Evolutionary conservation across 2,113 vertebrate genomes (phyloP).

Genomic region (Lanius collurio): DNA sequence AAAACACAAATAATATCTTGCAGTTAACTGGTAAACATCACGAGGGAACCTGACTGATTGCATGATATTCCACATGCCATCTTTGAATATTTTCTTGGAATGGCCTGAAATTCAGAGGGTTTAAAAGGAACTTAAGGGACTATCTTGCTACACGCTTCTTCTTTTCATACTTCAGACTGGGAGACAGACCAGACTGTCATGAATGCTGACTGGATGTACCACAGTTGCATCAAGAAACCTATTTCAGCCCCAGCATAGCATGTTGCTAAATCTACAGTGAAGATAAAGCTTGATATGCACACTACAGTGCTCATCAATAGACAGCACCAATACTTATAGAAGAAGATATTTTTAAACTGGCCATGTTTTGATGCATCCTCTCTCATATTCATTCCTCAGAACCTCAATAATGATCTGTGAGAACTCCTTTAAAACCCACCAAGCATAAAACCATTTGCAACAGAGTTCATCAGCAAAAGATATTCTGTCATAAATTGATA

Average conservation of each 20-base stretch:
- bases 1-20: neutral
- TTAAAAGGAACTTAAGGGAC: neutral
- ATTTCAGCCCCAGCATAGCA: neutral
- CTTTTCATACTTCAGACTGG: neutral
- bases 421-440: slow-evolving; percentile 13
- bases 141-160: neutral
- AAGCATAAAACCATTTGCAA: slow-evolving; percentile 39
- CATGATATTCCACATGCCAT: neutral
- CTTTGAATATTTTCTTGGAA: neutral
- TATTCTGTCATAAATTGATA: slow-evolving; percentile 12
- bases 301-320: neutral
- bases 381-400: neutral
- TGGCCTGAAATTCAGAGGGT: neutral
- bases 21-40: neutral
- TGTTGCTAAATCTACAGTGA: neutral
- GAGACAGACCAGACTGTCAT: neutral
- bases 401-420: neutral
- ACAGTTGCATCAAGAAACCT: neutral
- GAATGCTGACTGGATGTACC: neutral
- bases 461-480: neutral
- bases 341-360: neutral
- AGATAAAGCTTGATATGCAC: neutral
- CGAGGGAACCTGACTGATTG: neutral
- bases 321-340: neutral
- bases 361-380: neutral